phyloP scores from a whole-genome alignment of 1,140 invertebrate genomes.

The Oedothorax gibbosus region DNA sequence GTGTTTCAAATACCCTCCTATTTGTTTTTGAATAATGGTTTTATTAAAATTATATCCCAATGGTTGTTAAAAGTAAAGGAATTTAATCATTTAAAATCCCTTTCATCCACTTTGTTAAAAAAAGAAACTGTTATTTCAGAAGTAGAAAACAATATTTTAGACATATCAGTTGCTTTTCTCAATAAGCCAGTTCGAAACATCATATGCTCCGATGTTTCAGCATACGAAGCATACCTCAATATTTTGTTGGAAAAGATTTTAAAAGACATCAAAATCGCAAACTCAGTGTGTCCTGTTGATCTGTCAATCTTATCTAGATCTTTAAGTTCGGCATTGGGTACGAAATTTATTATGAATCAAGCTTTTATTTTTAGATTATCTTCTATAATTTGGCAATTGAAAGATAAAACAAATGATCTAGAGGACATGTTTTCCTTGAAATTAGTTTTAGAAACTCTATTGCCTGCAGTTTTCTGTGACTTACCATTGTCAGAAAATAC shows the following conservation, averaged over 20 bases:
- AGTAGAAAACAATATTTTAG: constrained; percentile 9
- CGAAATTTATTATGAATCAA: constrained; percentile 14
- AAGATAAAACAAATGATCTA: constrained; percentile 10
- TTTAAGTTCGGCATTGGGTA: neutral
- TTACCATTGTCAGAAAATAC: constrained; percentile 3
- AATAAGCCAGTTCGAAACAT: constrained; percentile 11
- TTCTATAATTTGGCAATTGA: constrained; percentile 49
- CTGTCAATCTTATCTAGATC: constrained; percentile 8
- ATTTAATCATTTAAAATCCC: neutral
- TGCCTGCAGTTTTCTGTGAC: constrained; percentile 41
- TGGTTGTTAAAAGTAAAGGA: constrained; percentile 33
- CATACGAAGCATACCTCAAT: constrained; percentile 35
- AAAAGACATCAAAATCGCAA: constrained; percentile 23
- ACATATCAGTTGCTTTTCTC: constrained; percentile 1
- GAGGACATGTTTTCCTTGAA: neutral
- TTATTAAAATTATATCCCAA: constrained; percentile 4
- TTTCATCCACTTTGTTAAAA: neutral
- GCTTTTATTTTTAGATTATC: constrained; percentile 25
- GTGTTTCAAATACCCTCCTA: constrained; percentile 9
- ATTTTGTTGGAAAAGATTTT: constrained; percentile 52
- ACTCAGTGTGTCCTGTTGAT: constrained; percentile 24
- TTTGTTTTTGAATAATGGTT: constrained; percentile 23
- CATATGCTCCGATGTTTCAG: neutral
- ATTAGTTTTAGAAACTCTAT: constrained; percentile 7
- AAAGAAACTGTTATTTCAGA: neutral